Base-by-base conservation (phyloP, 2,113 vertebrate species). In the Azemiops feae region DNA sequence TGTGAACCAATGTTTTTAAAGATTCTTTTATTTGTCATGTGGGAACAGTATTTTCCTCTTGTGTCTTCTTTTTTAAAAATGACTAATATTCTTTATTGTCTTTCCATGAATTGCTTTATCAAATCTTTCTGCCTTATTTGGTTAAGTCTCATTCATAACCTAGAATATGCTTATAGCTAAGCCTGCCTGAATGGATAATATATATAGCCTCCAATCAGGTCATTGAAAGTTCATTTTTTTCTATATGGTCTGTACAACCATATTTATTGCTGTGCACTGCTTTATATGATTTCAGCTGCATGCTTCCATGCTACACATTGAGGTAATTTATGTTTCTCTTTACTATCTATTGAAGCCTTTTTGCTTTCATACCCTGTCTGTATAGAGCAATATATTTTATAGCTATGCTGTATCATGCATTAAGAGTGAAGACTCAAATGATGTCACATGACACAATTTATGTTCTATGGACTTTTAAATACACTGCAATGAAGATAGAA, bases 1-100 rank as follows among this genome's bases (percentile, higher is more conserved):
- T 14, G 6, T 92, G 87, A 9, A 39, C 39, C 47, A 23, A 89
- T 96, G 95, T 92, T 91, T 92, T 34, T 69, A 89, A 43, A 22
- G 89, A 25, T 94, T 11, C 58, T 94, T 94, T 93, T 0, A 4
- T 96, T 93, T 96, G 16, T 85, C 91, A 95, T 94, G 89, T 54
- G 89, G n/a, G 90, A 94, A 93, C 94, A 91, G n/a, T 20, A 92
- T 54, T 34, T 87, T 43, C 34, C 34, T 81, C 74, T 81, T 81
- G 6, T 20, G 27, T 64, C 27, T 30, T 81, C 34, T 39, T 81
- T 39, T 81, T 9, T 1, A 39, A 81, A 74, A 74, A 81, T 20
- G 7, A 43, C 34, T 18, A 30, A 18, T 95, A 18, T 91, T 43
- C 30, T 54, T 91, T 0, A 93, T 53, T 3, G 93, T 95, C 55